Evolutionary conservation across 2,113 vertebrate genomes (phyloP).

Genomic region (Geococcyx californianus): DNA sequence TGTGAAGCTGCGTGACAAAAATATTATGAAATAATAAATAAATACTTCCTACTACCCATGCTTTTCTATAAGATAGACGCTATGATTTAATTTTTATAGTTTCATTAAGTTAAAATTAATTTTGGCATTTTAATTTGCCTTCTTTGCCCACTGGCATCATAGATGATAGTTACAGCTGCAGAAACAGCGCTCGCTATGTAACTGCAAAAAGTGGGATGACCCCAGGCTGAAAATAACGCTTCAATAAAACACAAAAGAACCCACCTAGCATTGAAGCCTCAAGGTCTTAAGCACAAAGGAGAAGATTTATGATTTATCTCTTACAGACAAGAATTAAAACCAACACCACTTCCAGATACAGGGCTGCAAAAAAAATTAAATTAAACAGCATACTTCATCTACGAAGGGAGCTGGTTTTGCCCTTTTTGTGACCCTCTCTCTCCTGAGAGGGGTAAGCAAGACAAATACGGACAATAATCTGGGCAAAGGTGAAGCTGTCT

Average conservation of each 20-base stretch:
- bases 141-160: not conserved
- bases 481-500: not conserved
- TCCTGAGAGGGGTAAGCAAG: not conserved
- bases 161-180: not conserved
- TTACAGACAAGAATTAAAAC: not conserved
- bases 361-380: not conserved
- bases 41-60: not conserved
- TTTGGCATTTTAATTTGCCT: not conserved
- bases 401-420: not conserved
- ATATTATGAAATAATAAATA: not conserved
- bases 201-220: not conserved
- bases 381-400: not conserved
- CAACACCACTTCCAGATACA: not conserved
- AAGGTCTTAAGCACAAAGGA: not conserved
- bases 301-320: not conserved
- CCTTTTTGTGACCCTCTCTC: conserved; percentile 12
- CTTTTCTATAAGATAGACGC: not conserved
- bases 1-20: conserved; percentile 80
- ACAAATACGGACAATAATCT: not conserved
- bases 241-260: not conserved
- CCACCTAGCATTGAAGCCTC: not conserved
- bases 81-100: not conserved
- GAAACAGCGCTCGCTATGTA: not conserved
- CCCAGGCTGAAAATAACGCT: not conserved
- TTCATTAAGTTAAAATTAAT: not conserved